phyloP scores from a whole-genome alignment of 2,797 vertebrate species.

The Esox lucius region DNA sequence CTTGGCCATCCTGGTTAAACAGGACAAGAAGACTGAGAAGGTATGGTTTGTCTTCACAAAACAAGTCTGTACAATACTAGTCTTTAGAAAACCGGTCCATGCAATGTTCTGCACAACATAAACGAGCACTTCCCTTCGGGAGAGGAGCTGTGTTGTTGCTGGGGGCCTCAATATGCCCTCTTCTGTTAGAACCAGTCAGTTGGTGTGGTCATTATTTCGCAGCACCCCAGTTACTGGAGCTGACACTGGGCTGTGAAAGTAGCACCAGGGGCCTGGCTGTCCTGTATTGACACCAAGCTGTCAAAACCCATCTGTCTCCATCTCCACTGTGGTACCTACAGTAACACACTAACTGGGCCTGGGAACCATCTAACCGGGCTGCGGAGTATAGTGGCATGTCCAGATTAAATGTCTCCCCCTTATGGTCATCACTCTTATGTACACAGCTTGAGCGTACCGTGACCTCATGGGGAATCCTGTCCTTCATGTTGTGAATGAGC shows the following conservation, averaged over 20 bases:
- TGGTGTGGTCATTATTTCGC: slow-evolving; percentile 16
- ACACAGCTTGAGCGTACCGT: background rate
- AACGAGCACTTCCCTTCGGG: background rate
- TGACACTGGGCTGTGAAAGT: slow-evolving; percentile 55
- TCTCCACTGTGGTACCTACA: background rate
- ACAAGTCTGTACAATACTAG: background rate
- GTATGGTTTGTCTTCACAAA: slow-evolving; percentile 60
- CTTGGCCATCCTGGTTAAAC: slow-evolving; percentile 90
- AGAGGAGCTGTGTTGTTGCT: slow-evolving; percentile 4
- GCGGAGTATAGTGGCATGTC: background rate
- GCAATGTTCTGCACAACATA: background rate
- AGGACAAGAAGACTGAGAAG: slow-evolving; percentile 97
- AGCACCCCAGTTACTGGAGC: slow-evolving; percentile 9
- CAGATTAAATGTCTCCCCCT: background rate
- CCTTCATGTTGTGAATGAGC: background rate
- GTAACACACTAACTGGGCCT: background rate
- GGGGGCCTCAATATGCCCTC: background rate
- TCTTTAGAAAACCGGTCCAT: background rate
- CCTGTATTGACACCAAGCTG: slow-evolving; percentile 53
- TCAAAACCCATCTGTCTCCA: slow-evolving; percentile 25
- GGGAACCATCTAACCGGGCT: background rate
- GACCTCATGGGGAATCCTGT: background rate
- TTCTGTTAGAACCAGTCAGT: background rate
- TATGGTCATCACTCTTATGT: background rate
- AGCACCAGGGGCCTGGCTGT: slow-evolving; percentile 40